phyloP scores from a whole-genome alignment of 2,888 invertebrate species.

The Brenthis hecate region DNA sequence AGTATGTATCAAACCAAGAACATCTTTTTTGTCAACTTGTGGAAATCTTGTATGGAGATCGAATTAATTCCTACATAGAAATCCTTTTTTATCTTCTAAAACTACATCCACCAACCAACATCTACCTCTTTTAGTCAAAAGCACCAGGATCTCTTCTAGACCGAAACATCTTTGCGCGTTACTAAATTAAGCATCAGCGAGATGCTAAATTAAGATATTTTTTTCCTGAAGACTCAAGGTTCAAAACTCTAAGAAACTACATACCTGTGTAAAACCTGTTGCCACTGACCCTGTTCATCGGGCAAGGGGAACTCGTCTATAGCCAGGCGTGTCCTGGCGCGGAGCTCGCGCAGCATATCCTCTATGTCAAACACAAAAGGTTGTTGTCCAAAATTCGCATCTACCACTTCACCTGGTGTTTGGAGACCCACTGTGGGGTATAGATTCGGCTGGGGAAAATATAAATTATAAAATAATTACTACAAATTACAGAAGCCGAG shows the following conservation, averaged over 20 bases:
- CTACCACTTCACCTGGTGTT: conserved; percentile 98
- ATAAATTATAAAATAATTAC: not conserved
- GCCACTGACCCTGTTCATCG: conserved; percentile 95
- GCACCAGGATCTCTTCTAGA: no score
- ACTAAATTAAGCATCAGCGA: no score
- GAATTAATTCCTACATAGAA: no score
- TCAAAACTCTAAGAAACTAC: not conserved
- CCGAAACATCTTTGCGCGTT: no score
- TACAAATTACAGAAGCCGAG: not conserved
- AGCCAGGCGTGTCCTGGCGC: conserved; percentile 90
- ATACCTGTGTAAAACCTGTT: conserved; percentile 94
- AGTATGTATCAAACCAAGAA: no score
- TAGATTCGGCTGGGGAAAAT: conserved; percentile 89
- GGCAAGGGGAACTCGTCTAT: conserved; percentile 94
- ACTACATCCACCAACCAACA: no score
- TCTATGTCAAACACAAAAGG: conserved; percentile 99
- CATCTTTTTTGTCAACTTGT: no score
- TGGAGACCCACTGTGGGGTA: conserved; percentile 99
- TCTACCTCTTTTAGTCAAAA: no score
- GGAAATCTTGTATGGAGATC: no score
- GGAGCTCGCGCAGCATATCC: conserved; percentile 96
- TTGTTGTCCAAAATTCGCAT: conserved; percentile 98
- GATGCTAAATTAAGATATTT: no score
- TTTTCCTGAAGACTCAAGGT: no score
- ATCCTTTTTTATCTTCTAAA: no score